phyloP scores from a whole-genome alignment of 2,797 vertebrate genomes.

The Hypotaenidia okinawae region DNA sequence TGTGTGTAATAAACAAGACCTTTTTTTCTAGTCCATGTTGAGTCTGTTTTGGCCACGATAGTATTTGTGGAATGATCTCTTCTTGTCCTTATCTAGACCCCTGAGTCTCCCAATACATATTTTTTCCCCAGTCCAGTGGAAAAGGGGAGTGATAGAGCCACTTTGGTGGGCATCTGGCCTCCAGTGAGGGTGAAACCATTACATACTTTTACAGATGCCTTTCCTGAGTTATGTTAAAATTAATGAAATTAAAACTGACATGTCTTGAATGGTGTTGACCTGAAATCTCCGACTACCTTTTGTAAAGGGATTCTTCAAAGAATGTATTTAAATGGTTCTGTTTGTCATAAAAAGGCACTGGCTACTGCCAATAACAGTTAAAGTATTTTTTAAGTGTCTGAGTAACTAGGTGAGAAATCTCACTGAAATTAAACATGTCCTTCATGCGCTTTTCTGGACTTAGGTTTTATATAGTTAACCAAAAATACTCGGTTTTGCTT shows the following conservation, averaged over 20 bases:
- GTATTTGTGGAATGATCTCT: too few species aligned
- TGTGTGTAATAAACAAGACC: too few species aligned
- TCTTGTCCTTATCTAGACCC: too few species aligned
- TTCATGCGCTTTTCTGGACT: background rate
- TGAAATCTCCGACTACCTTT: background rate
- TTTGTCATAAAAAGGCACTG: background rate
- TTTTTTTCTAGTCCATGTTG: too few species aligned
- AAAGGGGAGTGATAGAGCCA: too few species aligned
- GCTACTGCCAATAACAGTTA: background rate
- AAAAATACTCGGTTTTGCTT: background rate
- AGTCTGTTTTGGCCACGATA: too few species aligned
- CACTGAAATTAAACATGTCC: background rate
- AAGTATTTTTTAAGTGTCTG: background rate
- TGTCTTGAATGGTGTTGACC: background rate
- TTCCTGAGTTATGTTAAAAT: background rate
- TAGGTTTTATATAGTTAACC: background rate
- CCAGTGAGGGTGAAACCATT: too few species aligned
- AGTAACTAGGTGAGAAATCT: background rate
- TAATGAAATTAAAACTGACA: background rate
- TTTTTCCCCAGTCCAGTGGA: too few species aligned
- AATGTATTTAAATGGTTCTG: background rate
- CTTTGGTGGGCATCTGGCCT: too few species aligned
- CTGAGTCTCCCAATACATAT: too few species aligned
- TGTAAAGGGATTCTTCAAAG: background rate
- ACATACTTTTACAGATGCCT: background rate